Evolutionary conservation across 2,888 invertebrate species (phyloP).

Genomic region (Troglohyphantes excavatus): DNA sequence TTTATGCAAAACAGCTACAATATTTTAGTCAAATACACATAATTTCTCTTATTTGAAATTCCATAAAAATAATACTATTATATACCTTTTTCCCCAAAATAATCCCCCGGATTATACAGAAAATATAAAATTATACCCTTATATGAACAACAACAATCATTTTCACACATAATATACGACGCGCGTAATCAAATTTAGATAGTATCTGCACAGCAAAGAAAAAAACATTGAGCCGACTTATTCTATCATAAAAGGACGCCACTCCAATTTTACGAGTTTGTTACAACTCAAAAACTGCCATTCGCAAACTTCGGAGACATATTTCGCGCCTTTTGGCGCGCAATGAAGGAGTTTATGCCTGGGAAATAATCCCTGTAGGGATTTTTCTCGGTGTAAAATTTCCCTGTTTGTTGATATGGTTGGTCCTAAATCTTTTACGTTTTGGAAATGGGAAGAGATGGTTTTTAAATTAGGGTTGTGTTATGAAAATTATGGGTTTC

Average conservation of each 20-base stretch:
- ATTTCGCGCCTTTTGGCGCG: conserved; percentile 35
- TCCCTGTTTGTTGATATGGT: neutral
- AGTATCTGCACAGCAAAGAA: neutral
- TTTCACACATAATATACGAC: neutral
- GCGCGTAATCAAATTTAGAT: conserved; percentile 50
- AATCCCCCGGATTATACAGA: no score
- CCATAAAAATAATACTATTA: no score
- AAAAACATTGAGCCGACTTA: neutral
- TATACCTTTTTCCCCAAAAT: no score
- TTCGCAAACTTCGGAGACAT: conserved; percentile 56
- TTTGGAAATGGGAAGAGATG: conserved; percentile 1
- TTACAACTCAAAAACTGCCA: conserved; percentile 39
- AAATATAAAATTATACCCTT: no score
- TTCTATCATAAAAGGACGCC: conserved; percentile 38
- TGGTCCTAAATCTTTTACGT: conserved; percentile 40
- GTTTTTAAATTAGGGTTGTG: conserved; percentile 18
- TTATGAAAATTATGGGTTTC: conserved; percentile 19
- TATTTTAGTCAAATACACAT: no score
- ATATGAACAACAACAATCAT: no score
- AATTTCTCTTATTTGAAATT: no score
- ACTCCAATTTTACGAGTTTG: conserved; percentile 36
- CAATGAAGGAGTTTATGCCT: neutral
- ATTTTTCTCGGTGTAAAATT: conserved; percentile 39
- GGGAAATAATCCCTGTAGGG: conserved; percentile 50
- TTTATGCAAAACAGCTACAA: no score